Evolutionary conservation across 2,797 vertebrate genomes (phyloP), one percentile per base, ranked within the genome.

Genomic region (Tadarida brasiliensis): DNA sequence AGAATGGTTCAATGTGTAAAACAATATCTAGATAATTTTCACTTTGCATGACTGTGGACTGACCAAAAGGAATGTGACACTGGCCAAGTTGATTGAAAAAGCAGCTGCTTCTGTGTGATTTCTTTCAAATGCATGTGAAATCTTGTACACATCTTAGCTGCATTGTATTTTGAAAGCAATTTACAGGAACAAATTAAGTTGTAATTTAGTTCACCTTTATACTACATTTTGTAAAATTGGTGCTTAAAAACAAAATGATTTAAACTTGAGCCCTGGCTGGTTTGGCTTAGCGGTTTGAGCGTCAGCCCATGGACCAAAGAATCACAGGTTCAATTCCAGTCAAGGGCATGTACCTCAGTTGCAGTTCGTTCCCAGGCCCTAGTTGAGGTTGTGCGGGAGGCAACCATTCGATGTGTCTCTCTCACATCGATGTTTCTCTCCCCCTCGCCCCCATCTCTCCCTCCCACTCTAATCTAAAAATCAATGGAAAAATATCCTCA

Each of bases 1-100:
- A 0, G 99, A 99, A 96, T 99, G 99, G 99, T 99, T 99, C 98
- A 99, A 99, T 86, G 99, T 99, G 97, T 99, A 99, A 98, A 99
- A 99, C 98, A 99, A 99, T 99, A 99, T 99, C 96, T 99, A 99
- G 98, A 99, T 99, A 94, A 99, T 99, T 16, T 96, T 99, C 96
- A 99, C 99, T 4, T 99, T 99, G 4, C 99, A 99, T 0, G 99
- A 99, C 98, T 99, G 63, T 65, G 7, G 63, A n/a, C 30, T n/a
- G 63, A 65, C 14, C 63, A 65, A 65, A 65, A 65, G 63, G 30
- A 30, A 28, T 65, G n/a, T 65, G 30, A 65, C 39, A 20, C 17
- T 56, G 56, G 56, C 63, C 28, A n/a, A 65, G 30, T 65, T 65
- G n/a, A 65, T n/a, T 65, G 15, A 65, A 65, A 65, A 65, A 65